Base-by-base conservation (phyloP, 2,888 invertebrate species). In the Chloroclysta siterata region DNA sequence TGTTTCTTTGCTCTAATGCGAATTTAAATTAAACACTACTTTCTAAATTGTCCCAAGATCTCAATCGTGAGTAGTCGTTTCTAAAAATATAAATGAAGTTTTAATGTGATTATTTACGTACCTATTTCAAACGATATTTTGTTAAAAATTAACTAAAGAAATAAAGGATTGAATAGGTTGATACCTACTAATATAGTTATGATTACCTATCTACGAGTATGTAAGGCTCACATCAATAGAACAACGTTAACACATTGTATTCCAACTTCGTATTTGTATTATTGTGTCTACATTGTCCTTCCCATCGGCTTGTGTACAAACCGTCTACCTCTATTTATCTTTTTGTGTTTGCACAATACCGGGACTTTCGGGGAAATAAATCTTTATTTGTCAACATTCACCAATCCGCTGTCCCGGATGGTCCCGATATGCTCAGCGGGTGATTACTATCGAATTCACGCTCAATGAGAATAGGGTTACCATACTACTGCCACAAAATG, bases 381-480 rank as follows among this genome's bases (percentile, higher is more conserved):
- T 87, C 82, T 84, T 81, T 79, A 85, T 88, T 87, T 89, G 84
- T 84, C 80, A 66, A 79, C 80, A 84, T 85, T 89, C 85, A 87
- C 86, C 84, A 85, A 88, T 87, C 82, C 76, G 44, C 39, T 59
- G 62, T 22, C 46, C 39, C 28, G 13, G 28, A 52, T 36, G 13
- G 33, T 44, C 46, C 48, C 55, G 74, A 67, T 67, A 72, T 68
- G 74, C 78, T 72, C 82, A 60, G 75, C 82, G 73, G 82, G 84
- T 75, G 78, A 79, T 75, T 71, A 75, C 65, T 72, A 71, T 69
- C 78, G 76, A 77, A 77, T 83, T 80, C 76, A 82, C 82, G 77
- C 79, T 83, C 61, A 67, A 71, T 62, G 69, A 79, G 78, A 39
- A 83, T 74, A 68, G 72, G 55, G 39, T 36, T 10, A 55, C 55